phyloP scores from a whole-genome alignment of 2,888 invertebrate genomes.

The Sphaeridia pumilis region DNA sequence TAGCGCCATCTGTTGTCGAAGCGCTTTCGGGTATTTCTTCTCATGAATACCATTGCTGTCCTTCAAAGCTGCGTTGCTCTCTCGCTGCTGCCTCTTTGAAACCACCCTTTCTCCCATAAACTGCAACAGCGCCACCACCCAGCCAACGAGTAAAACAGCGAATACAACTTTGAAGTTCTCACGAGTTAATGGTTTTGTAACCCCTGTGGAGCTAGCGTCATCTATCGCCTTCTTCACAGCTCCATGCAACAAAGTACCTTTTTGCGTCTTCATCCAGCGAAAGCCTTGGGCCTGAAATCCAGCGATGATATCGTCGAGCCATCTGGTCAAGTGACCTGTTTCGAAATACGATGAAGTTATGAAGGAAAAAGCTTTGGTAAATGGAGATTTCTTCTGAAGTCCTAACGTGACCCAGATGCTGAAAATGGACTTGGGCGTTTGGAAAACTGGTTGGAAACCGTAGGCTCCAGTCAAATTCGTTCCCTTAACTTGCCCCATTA shows the following conservation, averaged over 20 bases:
- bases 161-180: not conserved
- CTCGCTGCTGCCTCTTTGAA: too few species aligned
- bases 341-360: constrained; percentile 9
- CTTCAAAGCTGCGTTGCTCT: too few species aligned
- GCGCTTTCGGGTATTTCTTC: too few species aligned
- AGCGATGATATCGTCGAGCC: constrained; percentile 6
- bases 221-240: not conserved
- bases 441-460: constrained; percentile 1
- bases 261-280: constrained; percentile 6
- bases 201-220: not conserved
- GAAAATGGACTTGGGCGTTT: not conserved
- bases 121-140: not conserved
- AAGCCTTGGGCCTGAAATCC: not conserved
- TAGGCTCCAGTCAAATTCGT: constrained; percentile 7
- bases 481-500: constrained; percentile 7
- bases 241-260: not conserved
- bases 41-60: too few species aligned
- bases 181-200: not conserved
- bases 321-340: constrained; percentile 10
- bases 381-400: constrained; percentile 15
- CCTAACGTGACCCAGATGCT: constrained; percentile 14
- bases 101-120: too few species aligned
- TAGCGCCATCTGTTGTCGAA: too few species aligned
- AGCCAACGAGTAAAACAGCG: not conserved
- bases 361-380: constrained; percentile 9